These are phyloP conservation scores for Archegozetes longisetosus DNA, from an alignment of 1,140 invertebrate genomes.

Conservation along the genomic window DNA sequence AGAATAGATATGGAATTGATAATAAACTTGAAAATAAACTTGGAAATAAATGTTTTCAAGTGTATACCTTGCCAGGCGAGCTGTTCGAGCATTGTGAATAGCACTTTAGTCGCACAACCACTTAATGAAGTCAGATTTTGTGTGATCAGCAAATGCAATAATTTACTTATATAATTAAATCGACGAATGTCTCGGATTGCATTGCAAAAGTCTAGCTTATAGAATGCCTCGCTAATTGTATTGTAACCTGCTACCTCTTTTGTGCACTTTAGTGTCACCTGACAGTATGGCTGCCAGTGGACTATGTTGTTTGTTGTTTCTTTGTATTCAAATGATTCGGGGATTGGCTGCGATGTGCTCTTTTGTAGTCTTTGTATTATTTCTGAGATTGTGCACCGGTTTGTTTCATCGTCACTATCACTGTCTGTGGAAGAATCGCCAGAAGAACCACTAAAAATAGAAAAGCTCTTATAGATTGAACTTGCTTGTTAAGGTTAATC, in stretches of 20 bases:
- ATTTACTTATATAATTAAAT: conserved; percentile 89
- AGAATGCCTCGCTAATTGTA: conserved; percentile 82
- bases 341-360: conserved; percentile 5
- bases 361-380: conserved; percentile 10
- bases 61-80: conserved; percentile 68
- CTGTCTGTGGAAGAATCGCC: conserved; percentile 4
- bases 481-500: neutral
- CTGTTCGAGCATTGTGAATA: conserved; percentile 84
- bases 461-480: neutral
- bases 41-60: too few species aligned
- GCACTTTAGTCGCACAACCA: conserved; percentile 78
- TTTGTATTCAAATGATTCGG: neutral
- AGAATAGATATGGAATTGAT: too few species aligned
- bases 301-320: neutral
- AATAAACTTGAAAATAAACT: too few species aligned
- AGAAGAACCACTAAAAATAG: neutral
- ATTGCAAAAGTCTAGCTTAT: conserved; percentile 73
- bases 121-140: conserved; percentile 66
- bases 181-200: conserved; percentile 81
- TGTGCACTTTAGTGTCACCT: conserved; percentile 76
- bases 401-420: conserved; percentile 2
- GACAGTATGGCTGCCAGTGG: conserved; percentile 55
- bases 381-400: neutral
- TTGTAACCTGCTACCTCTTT: conserved; percentile 85
- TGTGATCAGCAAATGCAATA: conserved; percentile 71